These are phyloP conservation scores for Panzeria rudis DNA, from an alignment of 2,888 invertebrate genomes.

Conservation along the genomic window DNA sequence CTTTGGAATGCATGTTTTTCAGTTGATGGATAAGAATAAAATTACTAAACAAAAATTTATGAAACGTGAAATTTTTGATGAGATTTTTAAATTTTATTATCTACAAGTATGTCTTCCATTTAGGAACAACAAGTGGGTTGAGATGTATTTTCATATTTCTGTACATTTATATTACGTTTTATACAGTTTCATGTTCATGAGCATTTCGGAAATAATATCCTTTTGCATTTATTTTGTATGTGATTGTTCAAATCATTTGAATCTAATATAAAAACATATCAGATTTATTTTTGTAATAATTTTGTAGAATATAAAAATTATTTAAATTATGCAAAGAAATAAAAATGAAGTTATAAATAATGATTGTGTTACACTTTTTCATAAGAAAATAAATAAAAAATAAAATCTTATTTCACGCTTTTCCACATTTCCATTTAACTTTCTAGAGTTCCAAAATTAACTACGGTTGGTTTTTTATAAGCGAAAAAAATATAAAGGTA, in stretches of 20 bases:
- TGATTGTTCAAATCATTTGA: not conserved
- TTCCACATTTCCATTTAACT: not conserved
- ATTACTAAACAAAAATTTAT: constrained; percentile 75
- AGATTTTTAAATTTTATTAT: constrained; percentile 43
- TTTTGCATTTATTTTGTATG: constrained; percentile 5
- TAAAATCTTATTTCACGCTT: constrained; percentile 27
- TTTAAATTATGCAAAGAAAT: constrained; percentile 62
- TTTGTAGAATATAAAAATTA: constrained; percentile 54
- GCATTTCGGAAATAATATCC: constrained; percentile 26
- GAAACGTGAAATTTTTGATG: constrained; percentile 79
- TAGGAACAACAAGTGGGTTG: constrained; percentile 52
- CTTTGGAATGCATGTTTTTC: not conserved
- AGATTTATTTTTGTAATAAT: constrained; percentile 61
- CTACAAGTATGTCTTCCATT: constrained; percentile 6
- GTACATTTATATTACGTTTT: not conserved
- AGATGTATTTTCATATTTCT: constrained; percentile 11
- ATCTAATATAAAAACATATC: constrained; percentile 12
- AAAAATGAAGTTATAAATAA: constrained; percentile 57
- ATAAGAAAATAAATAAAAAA: constrained; percentile 9
- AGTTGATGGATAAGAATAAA: constrained; percentile 4
- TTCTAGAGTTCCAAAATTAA: not conserved
- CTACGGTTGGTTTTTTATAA: not conserved
- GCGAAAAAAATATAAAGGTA: not conserved
- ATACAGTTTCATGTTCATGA: constrained; percentile 12
- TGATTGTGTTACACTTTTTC: constrained; percentile 23